Evolutionary conservation across 1,140 invertebrate genomes (phyloP).

Genomic region (Anoplophora glabripennis): DNA sequence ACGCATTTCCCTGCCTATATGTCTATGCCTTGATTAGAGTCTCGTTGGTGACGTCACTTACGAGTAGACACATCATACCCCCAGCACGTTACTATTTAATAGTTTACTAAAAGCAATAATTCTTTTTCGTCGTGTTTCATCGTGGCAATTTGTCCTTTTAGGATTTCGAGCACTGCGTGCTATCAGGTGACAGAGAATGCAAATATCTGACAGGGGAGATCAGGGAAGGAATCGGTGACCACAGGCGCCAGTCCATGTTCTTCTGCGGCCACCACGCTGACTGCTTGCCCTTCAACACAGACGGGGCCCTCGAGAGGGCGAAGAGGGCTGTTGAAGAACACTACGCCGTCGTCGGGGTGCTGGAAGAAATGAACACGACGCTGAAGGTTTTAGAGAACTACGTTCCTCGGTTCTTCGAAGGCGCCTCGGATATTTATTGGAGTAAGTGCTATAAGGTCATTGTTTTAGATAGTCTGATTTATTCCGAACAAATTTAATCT

Average conservation of each 20-base stretch:
- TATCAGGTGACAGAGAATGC: constrained; percentile 80
- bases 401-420: constrained; percentile 78
- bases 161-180: constrained; percentile 86
- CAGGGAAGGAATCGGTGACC: constrained; percentile 81
- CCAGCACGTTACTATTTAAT: too few species aligned
- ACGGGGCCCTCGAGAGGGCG: constrained; percentile 78
- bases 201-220: constrained; percentile 78
- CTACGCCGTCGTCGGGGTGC: constrained; percentile 82
- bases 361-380: constrained; percentile 84
- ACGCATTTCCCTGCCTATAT: too few species aligned
- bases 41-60: too few species aligned
- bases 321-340: constrained; percentile 81
- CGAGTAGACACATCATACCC: too few species aligned
- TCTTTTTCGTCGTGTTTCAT: too few species aligned
- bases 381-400: constrained; percentile 81
- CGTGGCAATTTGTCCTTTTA: constrained; percentile 49
- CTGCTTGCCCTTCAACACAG: constrained; percentile 83
- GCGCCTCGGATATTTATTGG: constrained; percentile 73
- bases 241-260: constrained; percentile 78
- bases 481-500: too few species aligned
- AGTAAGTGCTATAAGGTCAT: constrained; percentile 56
- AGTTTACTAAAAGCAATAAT: too few species aligned
- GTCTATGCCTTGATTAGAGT: too few species aligned
- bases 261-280: constrained; percentile 86
- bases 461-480: background rate